Percentiles rank a stretch among this genome's conserved stretches.
These are phyloP conservation scores for Denticeps clupeoides DNA, from an alignment of 2,797 vertebrate genomes.

Conservation along the genomic window DNA sequence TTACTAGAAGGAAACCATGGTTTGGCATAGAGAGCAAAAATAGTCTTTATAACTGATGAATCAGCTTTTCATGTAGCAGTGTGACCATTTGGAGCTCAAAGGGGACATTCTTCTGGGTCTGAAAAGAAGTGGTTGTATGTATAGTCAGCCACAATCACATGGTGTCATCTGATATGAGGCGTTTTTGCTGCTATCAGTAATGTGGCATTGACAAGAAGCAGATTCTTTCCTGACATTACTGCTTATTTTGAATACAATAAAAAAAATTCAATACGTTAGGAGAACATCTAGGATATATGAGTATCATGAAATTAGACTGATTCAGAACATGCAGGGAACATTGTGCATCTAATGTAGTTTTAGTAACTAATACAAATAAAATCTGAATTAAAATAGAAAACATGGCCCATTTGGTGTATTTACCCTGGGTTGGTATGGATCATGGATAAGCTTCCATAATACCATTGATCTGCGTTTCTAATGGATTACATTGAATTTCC, in stretches of 20 bases:
- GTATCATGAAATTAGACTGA: too few relatives aligned
- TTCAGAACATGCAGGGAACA: too few relatives aligned
- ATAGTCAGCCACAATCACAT: conserved; percentile 37
- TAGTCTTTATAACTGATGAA: conserved; percentile 17
- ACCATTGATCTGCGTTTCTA: conserved; percentile 10
- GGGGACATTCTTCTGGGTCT: conserved; percentile 27
- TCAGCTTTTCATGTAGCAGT: conserved; percentile 23
- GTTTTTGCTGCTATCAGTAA: conserved; percentile 11
- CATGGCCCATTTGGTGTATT: too few relatives aligned
- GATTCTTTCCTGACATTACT: too few relatives aligned
- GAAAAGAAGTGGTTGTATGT: conserved; percentile 36
- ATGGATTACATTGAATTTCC: conserved; percentile 15
- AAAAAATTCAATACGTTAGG: background rate
- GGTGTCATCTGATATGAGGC: conserved; percentile 16
- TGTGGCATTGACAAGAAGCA: background rate
- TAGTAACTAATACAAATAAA: too few relatives aligned
- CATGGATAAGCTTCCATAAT: conserved; percentile 10
- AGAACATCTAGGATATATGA: too few relatives aligned
- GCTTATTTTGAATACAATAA: too few relatives aligned
- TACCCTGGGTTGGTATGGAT: too few relatives aligned
- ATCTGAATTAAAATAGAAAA: too few relatives aligned
- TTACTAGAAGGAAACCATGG: too few relatives aligned
- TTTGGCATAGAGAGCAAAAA: conserved; percentile 11
- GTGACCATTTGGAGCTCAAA: conserved; percentile 22
- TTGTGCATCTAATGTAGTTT: too few relatives aligned